Evolutionary conservation across 2,797 vertebrate species (phyloP).

Genomic region (Scleropages formosus): DNA sequence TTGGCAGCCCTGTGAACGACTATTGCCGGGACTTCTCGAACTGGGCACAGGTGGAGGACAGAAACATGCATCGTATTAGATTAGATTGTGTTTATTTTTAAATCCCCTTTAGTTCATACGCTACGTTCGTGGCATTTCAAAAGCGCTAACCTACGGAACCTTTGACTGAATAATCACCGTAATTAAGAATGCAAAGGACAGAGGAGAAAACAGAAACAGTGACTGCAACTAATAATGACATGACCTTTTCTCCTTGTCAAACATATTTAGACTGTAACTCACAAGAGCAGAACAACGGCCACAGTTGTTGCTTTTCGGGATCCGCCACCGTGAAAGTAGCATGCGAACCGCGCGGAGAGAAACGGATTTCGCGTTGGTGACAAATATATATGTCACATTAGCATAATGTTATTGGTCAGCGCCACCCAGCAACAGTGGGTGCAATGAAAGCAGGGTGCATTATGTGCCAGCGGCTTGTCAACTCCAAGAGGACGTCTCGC

Average conservation of each 20-base stretch:
- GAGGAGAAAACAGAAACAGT: constrained; percentile 26
- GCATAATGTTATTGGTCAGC: constrained; percentile 45
- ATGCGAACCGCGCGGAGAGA: background rate
- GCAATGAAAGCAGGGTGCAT: constrained; percentile 57
- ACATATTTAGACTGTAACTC: constrained; percentile 64
- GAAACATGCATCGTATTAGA: background rate
- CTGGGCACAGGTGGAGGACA: too few species aligned
- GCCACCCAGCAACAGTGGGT: constrained; percentile 63
- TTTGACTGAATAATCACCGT: constrained; percentile 27
- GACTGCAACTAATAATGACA: constrained; percentile 62
- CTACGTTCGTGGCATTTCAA: constrained; percentile 27
- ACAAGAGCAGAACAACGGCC: constrained; percentile 51
- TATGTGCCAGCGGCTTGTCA: constrained; percentile 76
- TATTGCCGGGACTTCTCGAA: background rate
- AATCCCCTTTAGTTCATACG: background rate
- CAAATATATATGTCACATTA: constrained; percentile 26
- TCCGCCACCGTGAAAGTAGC: background rate
- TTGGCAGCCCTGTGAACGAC: background rate
- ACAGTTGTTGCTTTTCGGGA: constrained; percentile 45
- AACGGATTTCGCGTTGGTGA: constrained; percentile 11
- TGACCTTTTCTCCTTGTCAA: constrained; percentile 71
- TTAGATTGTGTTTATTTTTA: background rate
- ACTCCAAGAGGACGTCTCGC: constrained; percentile 67
- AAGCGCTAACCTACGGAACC: constrained; percentile 26
- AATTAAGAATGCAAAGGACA: constrained; percentile 56